Evolutionary conservation across 2,888 invertebrate genomes (phyloP), one percentile per base, ranked within the genome.

Genomic region (Luffia ferchaultella): DNA sequence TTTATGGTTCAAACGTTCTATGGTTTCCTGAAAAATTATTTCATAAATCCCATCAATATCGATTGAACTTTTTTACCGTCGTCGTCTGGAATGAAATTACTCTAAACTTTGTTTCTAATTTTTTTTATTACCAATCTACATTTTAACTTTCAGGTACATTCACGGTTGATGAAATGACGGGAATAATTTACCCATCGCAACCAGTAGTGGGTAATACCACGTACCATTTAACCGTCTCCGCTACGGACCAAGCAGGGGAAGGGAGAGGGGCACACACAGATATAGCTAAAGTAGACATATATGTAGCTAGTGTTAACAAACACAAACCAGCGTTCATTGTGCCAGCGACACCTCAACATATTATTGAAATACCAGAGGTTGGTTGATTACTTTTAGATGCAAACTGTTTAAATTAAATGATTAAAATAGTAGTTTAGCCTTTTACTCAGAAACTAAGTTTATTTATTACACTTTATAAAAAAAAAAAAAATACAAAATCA

Each of bases 281-380:
- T 63, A 78, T 78, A 1, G 90, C 95, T 0, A 78, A 82, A n/a
- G 90, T 96, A 1, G 87, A 90, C 57, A 90, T 97, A 49, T 86
- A 88, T 44, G 92, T 95, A 30, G 79, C 90, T 17, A 90, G 91
- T 53, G 92, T 94, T 0, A 95, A 95, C 76, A 90, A 93, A 58
- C 90, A 93, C 65, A 89, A 90, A 46, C 97, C 96, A 0, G 86
- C 87, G 52, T 95, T 95, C 68, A 85, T 93, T 5, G 87, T 90
- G 63, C 96, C 96, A 0, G 88, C 91, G 1, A 70, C 88, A 0
- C 87, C 89, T 0, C 92, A 93, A 69, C 87, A 91, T 2, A 18
- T 46, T 17, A 88, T 96, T 16, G 90, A 91, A 69, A 89, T 96
- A 58, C 90, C 93, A 0, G 95, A 95, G 84, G 94, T 93, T 76